Conservation (phyloP, 1,140 invertebrate genomes). For the Gryllus bimaculatus region DNA sequence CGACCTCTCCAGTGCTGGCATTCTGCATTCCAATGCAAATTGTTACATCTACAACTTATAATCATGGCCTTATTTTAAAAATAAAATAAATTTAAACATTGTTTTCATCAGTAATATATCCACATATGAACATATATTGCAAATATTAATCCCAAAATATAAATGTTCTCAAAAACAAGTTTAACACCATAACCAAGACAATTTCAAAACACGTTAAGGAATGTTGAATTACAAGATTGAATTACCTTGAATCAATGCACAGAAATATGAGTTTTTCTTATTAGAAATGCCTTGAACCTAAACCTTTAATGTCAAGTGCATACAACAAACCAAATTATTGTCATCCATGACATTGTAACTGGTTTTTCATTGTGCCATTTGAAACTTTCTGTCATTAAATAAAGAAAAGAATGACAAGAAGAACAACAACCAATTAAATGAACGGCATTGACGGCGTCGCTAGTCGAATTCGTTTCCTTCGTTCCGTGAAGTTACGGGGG, state of each 20-base stretch:
- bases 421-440: background rate
- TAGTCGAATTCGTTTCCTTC: too few species aligned
- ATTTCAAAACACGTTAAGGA: background rate
- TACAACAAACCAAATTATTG: conserved; percentile 18
- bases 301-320: conserved; percentile 8
- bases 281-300: background rate
- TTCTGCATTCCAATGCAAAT: background rate
- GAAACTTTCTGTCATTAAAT: background rate
- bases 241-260: background rate
- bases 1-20: background rate
- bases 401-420: background rate
- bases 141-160: background rate
- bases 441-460: too few species aligned
- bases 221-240: background rate
- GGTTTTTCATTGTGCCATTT: background rate
- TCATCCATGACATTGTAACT: conserved; percentile 14
- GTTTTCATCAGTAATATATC: background rate
- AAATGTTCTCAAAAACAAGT: background rate
- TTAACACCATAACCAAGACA: background rate
- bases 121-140: background rate
- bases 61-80: background rate
- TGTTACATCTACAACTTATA: background rate
- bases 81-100: background rate
- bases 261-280: background rate
- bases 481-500: too few species aligned